These are phyloP conservation scores for Glyphotaelius pellucidus DNA, from an alignment of 2,888 invertebrate genomes.

Conservation along the genomic window DNA sequence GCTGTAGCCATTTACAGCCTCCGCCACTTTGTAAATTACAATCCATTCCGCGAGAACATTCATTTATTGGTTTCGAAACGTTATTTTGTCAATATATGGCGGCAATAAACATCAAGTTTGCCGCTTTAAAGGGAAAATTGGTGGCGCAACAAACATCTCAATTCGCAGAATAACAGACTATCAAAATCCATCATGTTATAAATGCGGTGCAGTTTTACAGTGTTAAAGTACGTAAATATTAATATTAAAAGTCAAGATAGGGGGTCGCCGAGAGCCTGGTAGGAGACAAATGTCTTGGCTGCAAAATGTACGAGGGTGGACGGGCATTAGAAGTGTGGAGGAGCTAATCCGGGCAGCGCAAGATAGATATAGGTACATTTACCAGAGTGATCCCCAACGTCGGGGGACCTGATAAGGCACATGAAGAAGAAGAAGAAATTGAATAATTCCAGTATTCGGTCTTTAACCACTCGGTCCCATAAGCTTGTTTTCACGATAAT, in stretches of 20 bases:
- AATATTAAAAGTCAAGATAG: too few relatives aligned
- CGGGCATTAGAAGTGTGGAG: too few relatives aligned
- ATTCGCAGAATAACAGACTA: slow-evolving; percentile 20
- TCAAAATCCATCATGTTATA: background rate
- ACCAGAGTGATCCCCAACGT: too few relatives aligned
- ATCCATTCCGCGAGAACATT: slow-evolving; percentile 16
- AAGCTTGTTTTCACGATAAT: too few relatives aligned
- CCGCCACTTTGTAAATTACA: slow-evolving; percentile 9
- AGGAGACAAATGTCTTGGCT: too few relatives aligned
- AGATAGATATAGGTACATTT: too few relatives aligned
- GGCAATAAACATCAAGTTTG: slow-evolving; percentile 15
- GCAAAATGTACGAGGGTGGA: too few relatives aligned
- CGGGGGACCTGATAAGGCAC: too few relatives aligned
- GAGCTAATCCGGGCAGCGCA: too few relatives aligned
- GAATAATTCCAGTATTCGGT: background rate
- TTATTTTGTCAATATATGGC: slow-evolving; percentile 50
- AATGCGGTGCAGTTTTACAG: background rate
- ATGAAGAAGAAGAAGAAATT: too few relatives aligned
- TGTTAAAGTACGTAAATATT: background rate
- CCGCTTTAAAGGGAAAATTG: slow-evolving; percentile 5
- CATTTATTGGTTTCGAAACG: slow-evolving; percentile 42
- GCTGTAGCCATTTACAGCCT: background rate
- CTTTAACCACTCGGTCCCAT: too few relatives aligned
- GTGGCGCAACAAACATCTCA: slow-evolving; percentile 42
- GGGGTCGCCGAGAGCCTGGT: too few relatives aligned